Percentiles rank a stretch among this genome's conserved stretches.
Evolutionary conservation across 2,113 vertebrate genomes (phyloP).

Genomic region (Hassar affinis): DNA sequence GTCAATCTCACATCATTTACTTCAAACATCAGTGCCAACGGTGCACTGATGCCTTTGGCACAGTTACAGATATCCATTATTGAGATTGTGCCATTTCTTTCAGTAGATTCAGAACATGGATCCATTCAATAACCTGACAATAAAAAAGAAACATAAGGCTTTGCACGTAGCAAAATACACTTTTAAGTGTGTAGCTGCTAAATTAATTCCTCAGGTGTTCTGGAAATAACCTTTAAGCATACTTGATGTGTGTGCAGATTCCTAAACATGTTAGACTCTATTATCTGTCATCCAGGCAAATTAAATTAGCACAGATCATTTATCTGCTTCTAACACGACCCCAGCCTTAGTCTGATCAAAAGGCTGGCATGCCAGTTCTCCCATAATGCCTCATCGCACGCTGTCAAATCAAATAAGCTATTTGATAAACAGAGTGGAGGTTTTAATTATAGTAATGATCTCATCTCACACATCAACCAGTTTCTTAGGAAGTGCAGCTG

Average conservation of each 20-base stretch:
- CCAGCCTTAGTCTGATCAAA: conserved; percentile 38
- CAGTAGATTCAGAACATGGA: neutral
- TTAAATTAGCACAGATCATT: conserved; percentile 39
- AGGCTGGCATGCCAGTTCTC: conserved; percentile 30
- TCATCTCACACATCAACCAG: conserved; percentile 42
- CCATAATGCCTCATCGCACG: conserved; percentile 46
- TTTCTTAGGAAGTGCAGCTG: conserved; percentile 12
- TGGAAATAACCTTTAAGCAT: conserved; percentile 21
- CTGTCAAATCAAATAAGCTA: conserved; percentile 42
- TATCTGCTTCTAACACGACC: conserved; percentile 32
- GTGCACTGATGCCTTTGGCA: conserved; percentile 5
- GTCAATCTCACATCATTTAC: conserved; percentile 17
- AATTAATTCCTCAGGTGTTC: neutral
- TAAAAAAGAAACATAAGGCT: neutral
- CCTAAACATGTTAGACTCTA: conserved; percentile 6
- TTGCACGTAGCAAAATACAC: too few species aligned
- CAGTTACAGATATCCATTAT: conserved; percentile 3
- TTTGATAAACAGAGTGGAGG: conserved; percentile 51
- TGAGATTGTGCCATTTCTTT: neutral
- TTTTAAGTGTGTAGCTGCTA: neutral
- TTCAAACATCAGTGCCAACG: conserved; percentile 11
- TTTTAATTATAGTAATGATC: conserved; percentile 54
- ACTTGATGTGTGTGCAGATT: neutral
- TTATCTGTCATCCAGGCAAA: conserved; percentile 41
- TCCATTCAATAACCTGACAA: neutral